Evolutionary conservation across 2,797 vertebrate genomes (phyloP).

Genomic region (Lithobates pipiens): DNA sequence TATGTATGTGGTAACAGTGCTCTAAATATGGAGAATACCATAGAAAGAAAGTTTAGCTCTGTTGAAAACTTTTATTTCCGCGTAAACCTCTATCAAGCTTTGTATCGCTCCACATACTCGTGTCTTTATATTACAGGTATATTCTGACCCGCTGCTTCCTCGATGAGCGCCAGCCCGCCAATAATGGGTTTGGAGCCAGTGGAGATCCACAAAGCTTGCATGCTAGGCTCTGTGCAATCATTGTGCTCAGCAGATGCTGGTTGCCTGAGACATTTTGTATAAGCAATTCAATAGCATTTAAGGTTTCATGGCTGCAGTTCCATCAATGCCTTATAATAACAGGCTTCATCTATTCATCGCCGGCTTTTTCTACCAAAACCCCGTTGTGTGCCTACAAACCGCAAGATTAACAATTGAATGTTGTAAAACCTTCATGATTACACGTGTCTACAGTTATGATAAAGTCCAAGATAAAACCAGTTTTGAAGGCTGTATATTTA

Average conservation of each 20-base stretch:
- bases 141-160: constrained; percentile 37
- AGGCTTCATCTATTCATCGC: background rate
- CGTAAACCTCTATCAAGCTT: background rate
- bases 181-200: constrained; percentile 15
- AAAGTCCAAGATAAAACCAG: background rate
- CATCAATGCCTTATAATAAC: background rate
- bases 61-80: constrained; percentile 13
- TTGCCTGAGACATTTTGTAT: constrained; percentile 25
- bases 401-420: background rate
- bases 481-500: background rate
- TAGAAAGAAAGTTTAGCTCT: background rate
- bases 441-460: background rate
- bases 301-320: background rate
- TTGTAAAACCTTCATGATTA: background rate
- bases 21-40: no score
- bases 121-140: constrained; percentile 9
- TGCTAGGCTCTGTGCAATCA: constrained; percentile 27
- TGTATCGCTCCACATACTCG: background rate
- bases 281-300: constrained; percentile 1
- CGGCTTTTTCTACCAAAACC: background rate
- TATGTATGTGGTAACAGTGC: no score
- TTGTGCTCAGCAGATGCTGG: constrained; percentile 19
- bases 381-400: background rate
- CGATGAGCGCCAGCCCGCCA: background rate
- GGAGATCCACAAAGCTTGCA: constrained; percentile 35